A percentile compares a stretch with the other conserved stretches of the same genome.
phyloP scores from a whole-genome alignment of 2,797 vertebrate genomes.

The Falco biarmicus region DNA sequence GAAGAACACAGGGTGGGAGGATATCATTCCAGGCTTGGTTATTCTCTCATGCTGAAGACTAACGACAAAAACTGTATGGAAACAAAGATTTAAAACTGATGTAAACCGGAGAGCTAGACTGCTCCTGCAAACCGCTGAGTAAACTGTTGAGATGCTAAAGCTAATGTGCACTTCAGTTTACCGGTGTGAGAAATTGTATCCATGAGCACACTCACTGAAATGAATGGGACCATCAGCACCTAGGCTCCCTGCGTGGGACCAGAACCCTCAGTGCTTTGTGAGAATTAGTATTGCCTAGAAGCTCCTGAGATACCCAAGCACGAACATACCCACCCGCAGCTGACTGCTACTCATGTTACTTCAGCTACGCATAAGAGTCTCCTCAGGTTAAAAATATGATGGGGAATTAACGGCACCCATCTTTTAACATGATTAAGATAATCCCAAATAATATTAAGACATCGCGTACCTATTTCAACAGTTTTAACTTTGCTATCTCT shows the following conservation, averaged over 20 bases:
- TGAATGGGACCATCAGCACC: neutral
- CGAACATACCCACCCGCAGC: neutral
- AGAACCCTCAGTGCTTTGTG: neutral
- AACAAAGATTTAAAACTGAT: neutral
- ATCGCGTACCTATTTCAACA: neutral
- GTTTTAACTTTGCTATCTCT: slow-evolving; percentile 48
- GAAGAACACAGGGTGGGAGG: neutral
- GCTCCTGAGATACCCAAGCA: neutral
- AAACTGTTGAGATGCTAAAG: neutral
- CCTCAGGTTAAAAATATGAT: slow-evolving; percentile 26
- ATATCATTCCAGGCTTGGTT: neutral
- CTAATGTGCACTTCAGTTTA: neutral
- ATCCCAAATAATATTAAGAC: slow-evolving; percentile 60
- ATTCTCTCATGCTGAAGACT: neutral
- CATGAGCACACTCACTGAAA: neutral
- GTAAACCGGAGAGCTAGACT: neutral
- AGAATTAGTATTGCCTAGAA: neutral
- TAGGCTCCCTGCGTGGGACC: neutral
- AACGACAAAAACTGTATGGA: neutral
- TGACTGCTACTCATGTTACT: neutral
- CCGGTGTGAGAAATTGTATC: neutral
- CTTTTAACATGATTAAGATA: slow-evolving; percentile 30
- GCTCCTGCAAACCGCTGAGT: neutral
- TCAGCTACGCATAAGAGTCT: neutral
- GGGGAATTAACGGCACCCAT: slow-evolving; percentile 6